These are phyloP conservation scores for Erpornis zantholeuca DNA, from an alignment of 2,113 vertebrate genomes.

Conservation along the genomic window DNA sequence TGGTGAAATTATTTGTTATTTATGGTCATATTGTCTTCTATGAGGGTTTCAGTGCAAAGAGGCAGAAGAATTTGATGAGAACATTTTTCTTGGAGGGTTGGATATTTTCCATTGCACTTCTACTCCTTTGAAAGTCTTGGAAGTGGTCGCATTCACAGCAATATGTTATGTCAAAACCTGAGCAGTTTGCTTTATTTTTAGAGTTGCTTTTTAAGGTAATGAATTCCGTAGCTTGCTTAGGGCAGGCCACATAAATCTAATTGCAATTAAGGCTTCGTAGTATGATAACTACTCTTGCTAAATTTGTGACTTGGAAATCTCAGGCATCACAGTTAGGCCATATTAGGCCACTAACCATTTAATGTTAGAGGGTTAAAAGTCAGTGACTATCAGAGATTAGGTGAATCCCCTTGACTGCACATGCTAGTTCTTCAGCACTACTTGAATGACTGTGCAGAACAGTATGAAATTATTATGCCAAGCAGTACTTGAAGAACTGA, in stretches of 20 bases:
- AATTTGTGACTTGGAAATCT: not conserved
- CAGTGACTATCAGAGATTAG: not conserved
- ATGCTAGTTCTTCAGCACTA: not conserved
- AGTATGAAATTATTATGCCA: not conserved
- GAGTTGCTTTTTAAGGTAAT: conserved; percentile 29
- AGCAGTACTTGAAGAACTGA: not conserved
- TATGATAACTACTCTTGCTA: not conserved
- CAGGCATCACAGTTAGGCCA: not conserved
- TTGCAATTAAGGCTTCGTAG: not conserved
- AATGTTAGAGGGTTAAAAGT: not conserved
- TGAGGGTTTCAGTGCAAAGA: not conserved
- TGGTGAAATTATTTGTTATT: not conserved
- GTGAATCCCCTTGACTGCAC: not conserved
- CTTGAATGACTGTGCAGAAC: not conserved
- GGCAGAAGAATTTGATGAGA: not conserved
- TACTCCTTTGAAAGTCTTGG: not conserved
- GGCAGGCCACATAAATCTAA: not conserved
- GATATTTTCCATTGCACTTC: not conserved
- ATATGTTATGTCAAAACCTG: not conserved
- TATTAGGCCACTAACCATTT: not conserved
- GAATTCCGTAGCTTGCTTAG: not conserved
- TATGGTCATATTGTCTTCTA: not conserved
- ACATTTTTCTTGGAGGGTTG: not conserved
- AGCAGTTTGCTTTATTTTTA: conserved; percentile 34
- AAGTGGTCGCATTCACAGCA: not conserved